These are phyloP conservation scores for Tortricodes alternella DNA, from an alignment of 2,888 invertebrate species.

Conservation along the genomic window DNA sequence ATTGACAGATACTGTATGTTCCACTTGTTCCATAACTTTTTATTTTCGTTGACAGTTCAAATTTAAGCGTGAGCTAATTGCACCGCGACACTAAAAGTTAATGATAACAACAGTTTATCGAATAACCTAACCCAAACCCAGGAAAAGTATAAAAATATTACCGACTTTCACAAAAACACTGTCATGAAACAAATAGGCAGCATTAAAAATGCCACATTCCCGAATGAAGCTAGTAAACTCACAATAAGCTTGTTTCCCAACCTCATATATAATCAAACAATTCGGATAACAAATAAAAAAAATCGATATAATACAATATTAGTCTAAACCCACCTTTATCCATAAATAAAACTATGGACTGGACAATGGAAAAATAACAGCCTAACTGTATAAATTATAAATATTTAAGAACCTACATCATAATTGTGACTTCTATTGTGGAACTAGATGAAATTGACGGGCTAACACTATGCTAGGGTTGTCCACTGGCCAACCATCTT, in stretches of 20 bases:
- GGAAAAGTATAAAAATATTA: neutral
- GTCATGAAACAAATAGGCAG: slow-evolving; percentile 7
- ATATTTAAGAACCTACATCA: slow-evolving; percentile 45
- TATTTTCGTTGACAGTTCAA: no score
- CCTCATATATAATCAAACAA: slow-evolving; percentile 33
- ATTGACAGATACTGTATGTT: no score
- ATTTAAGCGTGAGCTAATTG: no score
- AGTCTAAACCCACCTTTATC: slow-evolving; percentile 26
- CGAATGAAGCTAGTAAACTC: neutral
- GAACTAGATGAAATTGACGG: slow-evolving; percentile 56
- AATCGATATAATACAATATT: slow-evolving; percentile 17
- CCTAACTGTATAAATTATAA: slow-evolving; percentile 42
- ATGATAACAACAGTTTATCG: neutral
- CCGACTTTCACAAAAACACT: neutral
- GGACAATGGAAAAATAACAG: slow-evolving; percentile 47
- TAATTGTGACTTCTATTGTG: slow-evolving; percentile 54
- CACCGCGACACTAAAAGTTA: neutral
- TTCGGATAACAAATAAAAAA: slow-evolving; percentile 27
- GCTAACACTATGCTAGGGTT: slow-evolving; percentile 37
- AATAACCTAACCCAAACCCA: neutral
- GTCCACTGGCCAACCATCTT: slow-evolving; percentile 27
- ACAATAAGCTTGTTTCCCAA: slow-evolving; percentile 1
- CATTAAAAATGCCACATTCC: slow-evolving; percentile 1
- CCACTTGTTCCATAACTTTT: no score
- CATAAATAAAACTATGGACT: slow-evolving; percentile 50